Base-by-base conservation (phyloP, 2,797 vertebrate species). In the Pipistrellus nathusii region DNA sequence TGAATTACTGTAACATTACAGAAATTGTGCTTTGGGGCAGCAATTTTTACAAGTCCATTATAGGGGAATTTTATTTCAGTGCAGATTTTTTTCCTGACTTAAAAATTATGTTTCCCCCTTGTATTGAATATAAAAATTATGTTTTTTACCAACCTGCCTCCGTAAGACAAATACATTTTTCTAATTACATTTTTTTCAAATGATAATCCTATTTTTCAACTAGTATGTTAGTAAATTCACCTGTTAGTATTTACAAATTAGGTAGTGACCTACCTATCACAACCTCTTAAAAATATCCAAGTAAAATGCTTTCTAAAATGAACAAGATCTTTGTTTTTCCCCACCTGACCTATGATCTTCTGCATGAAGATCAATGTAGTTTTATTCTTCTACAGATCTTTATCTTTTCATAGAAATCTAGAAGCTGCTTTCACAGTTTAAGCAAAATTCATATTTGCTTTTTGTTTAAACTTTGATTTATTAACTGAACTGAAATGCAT, bases 121-220 rank as follows among this genome's bases (percentile, higher is more conserved):
- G 7, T 41, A 75, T 3, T 86, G 32, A 90, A 72, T 48, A 86
- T 32, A 82, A 93, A 91, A 35, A 53, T 32, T 59, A 55, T 11
- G 10, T 20, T 83, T 85, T 30, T 35, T 75, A 78, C 11, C 8
- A 75, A 80, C 12, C 30, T 86, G 90, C 30, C 64, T 93, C 14
- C 64, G 8, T 20, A n/a, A 73, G 68, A 27, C 85, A 93, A 91
- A 78, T 51, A 57, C n/a, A 87, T 51, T 75, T 96, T 90, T 35
- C 59, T 44, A 80, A 53, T 73, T 71, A 68, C 18, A 30, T 38
- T 91, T 59, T 55, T 87, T 88, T 89, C 30, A 87, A 80, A 71
- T 0, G 82, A 64, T 15, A 71, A 10, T 93, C 30, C 72, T 21
- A 32, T 77, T 93, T 89, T 38, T 88, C 59, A 84, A 87, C 44